Conservation (phyloP, 1,140 invertebrate species). For the Drosophila albomicans region DNA sequence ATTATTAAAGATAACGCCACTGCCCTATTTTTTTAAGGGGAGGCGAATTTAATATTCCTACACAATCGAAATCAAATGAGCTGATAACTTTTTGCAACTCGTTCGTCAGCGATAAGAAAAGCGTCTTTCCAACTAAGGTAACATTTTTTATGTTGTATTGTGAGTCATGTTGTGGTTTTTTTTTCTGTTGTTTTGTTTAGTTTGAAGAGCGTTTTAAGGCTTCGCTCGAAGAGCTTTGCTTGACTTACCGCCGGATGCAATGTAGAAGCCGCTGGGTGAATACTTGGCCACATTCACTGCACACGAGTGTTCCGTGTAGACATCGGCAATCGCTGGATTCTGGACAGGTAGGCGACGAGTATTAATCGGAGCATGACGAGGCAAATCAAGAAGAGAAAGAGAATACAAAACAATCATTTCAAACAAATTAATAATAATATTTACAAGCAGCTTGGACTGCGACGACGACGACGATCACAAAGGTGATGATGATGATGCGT, state of each 20-base stretch:
- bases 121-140: background rate
- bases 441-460: constrained; percentile 42
- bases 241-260: constrained; percentile 96
- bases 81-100: background rate
- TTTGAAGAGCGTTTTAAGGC: constrained; percentile 23
- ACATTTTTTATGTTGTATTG: constrained; percentile 6
- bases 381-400: constrained; percentile 45
- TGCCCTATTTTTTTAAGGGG: background rate
- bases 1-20: background rate
- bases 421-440: constrained; percentile 55
- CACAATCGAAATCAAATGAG: background rate
- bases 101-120: constrained; percentile 24
- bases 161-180: constrained; percentile 17
- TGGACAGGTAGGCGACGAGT: constrained; percentile 78
- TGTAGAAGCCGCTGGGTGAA: constrained; percentile 99
- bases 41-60: background rate
- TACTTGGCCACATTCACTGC: constrained; percentile 98
- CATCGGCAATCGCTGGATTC: constrained; percentile 96
- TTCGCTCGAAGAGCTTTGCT: constrained; percentile 49
- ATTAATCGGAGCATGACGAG: constrained; percentile 69
- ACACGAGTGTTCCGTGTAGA: constrained; percentile 98
- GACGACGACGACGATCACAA: constrained; percentile 7
- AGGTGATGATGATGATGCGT: constrained; percentile 56
- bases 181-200: constrained; percentile 22
- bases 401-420: constrained; percentile 33